phyloP scores from a whole-genome alignment of 2,888 invertebrate species.

The Drosophila mulleri region DNA sequence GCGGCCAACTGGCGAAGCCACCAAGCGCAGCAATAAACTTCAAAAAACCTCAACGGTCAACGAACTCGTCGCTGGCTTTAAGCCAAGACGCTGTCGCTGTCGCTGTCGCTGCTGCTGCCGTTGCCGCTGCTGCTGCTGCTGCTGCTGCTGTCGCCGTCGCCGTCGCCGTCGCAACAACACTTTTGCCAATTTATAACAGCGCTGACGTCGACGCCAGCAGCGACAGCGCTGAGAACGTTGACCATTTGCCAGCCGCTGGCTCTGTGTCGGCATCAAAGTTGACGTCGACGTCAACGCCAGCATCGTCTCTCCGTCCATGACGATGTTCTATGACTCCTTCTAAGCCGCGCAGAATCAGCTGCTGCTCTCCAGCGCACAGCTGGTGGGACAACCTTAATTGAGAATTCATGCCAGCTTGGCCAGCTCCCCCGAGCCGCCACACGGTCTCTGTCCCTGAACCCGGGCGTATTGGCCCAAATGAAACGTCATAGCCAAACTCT shows the following conservation, averaged over 20 bases:
- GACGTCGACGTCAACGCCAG: neutral
- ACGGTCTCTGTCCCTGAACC: neutral
- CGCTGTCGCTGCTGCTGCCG: neutral
- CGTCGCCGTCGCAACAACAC: conserved; percentile 19
- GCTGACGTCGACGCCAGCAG: conserved; percentile 5
- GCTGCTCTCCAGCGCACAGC: conserved; percentile 57
- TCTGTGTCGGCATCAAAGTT: conserved; percentile 4
- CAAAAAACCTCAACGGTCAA: conserved; percentile 70
- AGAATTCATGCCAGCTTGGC: conserved; percentile 33
- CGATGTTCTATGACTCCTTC: conserved; percentile 32
- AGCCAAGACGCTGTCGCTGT: conserved; percentile 48
- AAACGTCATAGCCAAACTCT: conserved; percentile 67
- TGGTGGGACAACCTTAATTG: conserved; percentile 60
- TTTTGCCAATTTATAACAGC: conserved; percentile 13
- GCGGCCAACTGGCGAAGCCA: conserved; percentile 46
- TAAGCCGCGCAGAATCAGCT: conserved; percentile 52
- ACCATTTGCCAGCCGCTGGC: conserved; percentile 24
- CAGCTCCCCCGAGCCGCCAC: conserved; percentile 1
- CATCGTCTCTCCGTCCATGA: neutral
- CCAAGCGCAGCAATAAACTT: conserved; percentile 68
- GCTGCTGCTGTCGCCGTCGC: neutral
- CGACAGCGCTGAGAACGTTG: conserved; percentile 34
- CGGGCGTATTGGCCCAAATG: conserved; percentile 30
- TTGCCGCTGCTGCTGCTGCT: conserved; percentile 11
- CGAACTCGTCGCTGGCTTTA: conserved; percentile 69